phyloP scores from a whole-genome alignment of 1,140 invertebrate species.

The Diprion similis region DNA sequence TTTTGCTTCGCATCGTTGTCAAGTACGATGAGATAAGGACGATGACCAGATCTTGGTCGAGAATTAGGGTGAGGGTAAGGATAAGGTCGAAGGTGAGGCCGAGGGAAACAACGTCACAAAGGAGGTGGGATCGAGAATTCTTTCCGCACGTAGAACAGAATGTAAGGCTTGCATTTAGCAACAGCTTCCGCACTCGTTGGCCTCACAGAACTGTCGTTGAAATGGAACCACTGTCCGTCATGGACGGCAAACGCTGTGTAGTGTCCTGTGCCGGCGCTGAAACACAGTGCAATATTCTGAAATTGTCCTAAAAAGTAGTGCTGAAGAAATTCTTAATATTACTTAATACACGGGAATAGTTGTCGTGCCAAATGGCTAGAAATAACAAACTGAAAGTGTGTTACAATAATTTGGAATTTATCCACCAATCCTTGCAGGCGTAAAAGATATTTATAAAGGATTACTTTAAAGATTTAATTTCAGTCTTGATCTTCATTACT shows the following conservation, averaged over 20 bases:
- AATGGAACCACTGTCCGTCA: conserved; percentile 85
- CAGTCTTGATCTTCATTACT: too few relatives aligned
- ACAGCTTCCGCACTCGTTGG: conserved; percentile 73
- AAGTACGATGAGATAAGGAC: not conserved
- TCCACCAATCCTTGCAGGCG: too few relatives aligned
- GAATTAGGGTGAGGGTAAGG: conserved; percentile 2
- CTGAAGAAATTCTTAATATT: too few relatives aligned
- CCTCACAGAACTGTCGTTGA: conserved; percentile 88
- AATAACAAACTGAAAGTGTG: too few relatives aligned
- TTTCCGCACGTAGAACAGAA: conserved; percentile 83
- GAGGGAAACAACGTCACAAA: conserved; percentile 49
- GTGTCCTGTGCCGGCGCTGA: conserved; percentile 82
- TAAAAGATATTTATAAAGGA: too few relatives aligned
- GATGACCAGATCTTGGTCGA: not conserved
- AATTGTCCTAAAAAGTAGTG: too few relatives aligned
- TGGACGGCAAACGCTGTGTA: conserved; percentile 87
- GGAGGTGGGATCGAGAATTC: conserved; percentile 65
- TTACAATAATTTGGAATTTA: too few relatives aligned
- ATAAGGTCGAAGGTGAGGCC: not conserved
- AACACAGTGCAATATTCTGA: conserved; percentile 31
- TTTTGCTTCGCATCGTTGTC: conserved; percentile 4
- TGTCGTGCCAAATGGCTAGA: too few relatives aligned
- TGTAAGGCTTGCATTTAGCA: conserved; percentile 84
- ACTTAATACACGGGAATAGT: too few relatives aligned
- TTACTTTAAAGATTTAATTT: too few relatives aligned